Evolutionary conservation across 2,113 vertebrate species (phyloP).

Genomic region (Chaenogobius annularis): DNA sequence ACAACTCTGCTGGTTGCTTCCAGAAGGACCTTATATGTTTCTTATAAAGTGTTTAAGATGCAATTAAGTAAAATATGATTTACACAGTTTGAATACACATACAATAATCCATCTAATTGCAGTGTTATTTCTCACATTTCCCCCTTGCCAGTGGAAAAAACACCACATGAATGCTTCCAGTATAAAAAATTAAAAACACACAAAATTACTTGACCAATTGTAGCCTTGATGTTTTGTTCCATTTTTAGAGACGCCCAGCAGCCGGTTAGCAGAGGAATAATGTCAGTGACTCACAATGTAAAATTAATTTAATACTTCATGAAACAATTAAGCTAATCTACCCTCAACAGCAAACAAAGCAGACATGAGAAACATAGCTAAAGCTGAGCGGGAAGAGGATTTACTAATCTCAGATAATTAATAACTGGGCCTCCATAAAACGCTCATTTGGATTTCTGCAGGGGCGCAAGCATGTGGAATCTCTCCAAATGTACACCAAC

Average conservation of each 20-base stretch:
- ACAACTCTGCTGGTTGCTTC: background rate
- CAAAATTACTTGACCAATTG: constrained; percentile 24
- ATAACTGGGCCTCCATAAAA: constrained; percentile 65
- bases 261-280: constrained; percentile 40
- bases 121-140: background rate
- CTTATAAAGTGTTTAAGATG: background rate
- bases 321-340: constrained; percentile 74
- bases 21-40: background rate
- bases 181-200: background rate
- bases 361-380: constrained; percentile 48
- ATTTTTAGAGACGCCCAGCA: constrained; percentile 44
- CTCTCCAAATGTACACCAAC: constrained; percentile 63
- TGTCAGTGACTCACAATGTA: constrained; percentile 53
- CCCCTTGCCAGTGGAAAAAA: background rate
- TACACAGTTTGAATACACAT: background rate
- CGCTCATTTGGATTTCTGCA: constrained; percentile 58
- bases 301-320: constrained; percentile 69
- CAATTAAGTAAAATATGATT: too few relatives aligned
- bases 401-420: constrained; percentile 76
- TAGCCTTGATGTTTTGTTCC: constrained; percentile 23
- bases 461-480: constrained; percentile 45
- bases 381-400: constrained; percentile 49
- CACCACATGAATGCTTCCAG: background rate
- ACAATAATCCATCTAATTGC: background rate
- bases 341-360: constrained; percentile 66